These are phyloP conservation scores for Halocynthia roretzi DNA, from an alignment of 23 tunicate genomes.

Conservation along the genomic window DNA sequence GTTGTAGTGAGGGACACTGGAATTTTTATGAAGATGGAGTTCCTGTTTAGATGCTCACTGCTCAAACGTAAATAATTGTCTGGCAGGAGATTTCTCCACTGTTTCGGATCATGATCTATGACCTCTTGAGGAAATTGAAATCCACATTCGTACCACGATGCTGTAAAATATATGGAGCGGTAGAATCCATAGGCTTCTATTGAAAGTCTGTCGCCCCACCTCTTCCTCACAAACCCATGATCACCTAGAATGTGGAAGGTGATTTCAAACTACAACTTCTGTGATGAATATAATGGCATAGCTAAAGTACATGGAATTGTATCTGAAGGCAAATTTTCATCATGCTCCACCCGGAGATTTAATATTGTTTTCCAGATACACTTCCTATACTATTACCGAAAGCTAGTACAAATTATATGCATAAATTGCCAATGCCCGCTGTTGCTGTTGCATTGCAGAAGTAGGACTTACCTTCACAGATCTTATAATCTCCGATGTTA, in stretches of 20 bases:
- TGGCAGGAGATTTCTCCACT: conserved; percentile 1
- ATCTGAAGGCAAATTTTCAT: too few species aligned
- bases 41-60: neutral
- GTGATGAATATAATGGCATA: too few species aligned
- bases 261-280: too few species aligned
- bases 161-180: conserved; percentile 27
- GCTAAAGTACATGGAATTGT: too few species aligned
- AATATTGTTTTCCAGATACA: too few species aligned
- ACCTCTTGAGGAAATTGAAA: conserved; percentile 48
- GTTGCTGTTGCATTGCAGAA: neutral
- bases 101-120: conserved; percentile 51
- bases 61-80: conserved; percentile 8
- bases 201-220: conserved; percentile 52
- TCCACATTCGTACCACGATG: conserved; percentile 54
- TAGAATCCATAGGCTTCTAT: conserved; percentile 27
- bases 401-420: too few species aligned
- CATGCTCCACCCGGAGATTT: too few species aligned
- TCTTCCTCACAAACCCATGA: conserved; percentile 26
- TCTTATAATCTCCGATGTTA: conserved; percentile 52
- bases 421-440: neutral
- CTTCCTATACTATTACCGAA: too few species aligned
- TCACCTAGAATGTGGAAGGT: conserved; percentile 23
- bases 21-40: neutral
- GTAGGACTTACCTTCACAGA: conserved; percentile 46
- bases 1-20: conserved; percentile 7